These are phyloP conservation scores for Drosophila sordidula DNA, from an alignment of 2,888 invertebrate genomes.

Conservation along the genomic window DNA sequence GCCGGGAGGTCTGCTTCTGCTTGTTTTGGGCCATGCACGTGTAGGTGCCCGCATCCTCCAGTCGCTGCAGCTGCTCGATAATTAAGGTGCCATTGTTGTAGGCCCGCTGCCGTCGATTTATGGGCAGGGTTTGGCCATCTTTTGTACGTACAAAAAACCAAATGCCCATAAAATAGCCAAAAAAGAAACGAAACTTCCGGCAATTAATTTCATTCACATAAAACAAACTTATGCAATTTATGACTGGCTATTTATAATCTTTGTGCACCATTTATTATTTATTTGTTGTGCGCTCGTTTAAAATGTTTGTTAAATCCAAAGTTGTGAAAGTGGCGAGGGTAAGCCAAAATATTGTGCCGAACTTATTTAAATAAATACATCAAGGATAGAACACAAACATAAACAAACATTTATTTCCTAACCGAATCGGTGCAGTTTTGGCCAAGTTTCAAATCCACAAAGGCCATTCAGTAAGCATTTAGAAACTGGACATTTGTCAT, in stretches of 20 bases:
- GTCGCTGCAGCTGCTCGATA: slow-evolving; percentile 93
- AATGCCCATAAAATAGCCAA: background rate
- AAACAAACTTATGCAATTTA: slow-evolving; percentile 70
- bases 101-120: slow-evolving; percentile 94
- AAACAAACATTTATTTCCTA: no score
- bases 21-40: slow-evolving; percentile 95
- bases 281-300: slow-evolving; percentile 4
- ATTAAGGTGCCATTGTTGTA: slow-evolving; percentile 94
- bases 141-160: slow-evolving; percentile 39
- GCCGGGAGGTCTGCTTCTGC: slow-evolving; percentile 91
- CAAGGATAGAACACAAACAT: no score
- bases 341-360: no score
- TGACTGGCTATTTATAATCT: slow-evolving; percentile 26
- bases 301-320: no score
- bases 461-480: no score
- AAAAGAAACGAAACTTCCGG: slow-evolving; percentile 39
- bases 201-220: slow-evolving; percentile 72
- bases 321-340: no score
- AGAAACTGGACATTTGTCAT: no score
- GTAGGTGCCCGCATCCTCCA: slow-evolving; percentile 94
- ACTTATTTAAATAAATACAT: no score
- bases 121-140: slow-evolving; percentile 94
- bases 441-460: no score
- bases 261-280: slow-evolving; percentile 10
- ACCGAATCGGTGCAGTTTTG: no score